Evolutionary conservation across 2,888 invertebrate species (phyloP).

Genomic region (Nezara viridula): DNA sequence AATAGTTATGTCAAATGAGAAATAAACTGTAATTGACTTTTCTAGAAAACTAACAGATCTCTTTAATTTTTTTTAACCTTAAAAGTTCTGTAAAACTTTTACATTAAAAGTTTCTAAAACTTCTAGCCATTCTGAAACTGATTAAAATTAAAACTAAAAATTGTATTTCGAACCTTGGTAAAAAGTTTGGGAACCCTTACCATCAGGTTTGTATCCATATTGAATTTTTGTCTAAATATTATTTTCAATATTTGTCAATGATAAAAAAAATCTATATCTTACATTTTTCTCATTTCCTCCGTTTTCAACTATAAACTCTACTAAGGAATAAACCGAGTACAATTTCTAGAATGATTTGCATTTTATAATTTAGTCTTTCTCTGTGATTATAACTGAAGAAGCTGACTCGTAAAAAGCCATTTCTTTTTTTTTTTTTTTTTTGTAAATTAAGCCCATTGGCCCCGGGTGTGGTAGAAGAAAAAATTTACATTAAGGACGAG

Average conservation of each 20-base stretch:
- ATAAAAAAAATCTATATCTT: neutral
- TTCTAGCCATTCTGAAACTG: too few relatives aligned
- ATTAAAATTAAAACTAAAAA: too few relatives aligned
- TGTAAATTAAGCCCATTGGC: constrained; percentile 23
- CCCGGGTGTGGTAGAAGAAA: constrained; percentile 22
- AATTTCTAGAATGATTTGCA: constrained; percentile 30
- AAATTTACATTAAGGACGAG: constrained; percentile 47
- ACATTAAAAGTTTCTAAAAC: too few relatives aligned
- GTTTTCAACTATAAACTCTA: neutral
- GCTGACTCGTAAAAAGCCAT: constrained; percentile 26
- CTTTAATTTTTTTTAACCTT: too few relatives aligned
- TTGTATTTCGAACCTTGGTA: too few relatives aligned
- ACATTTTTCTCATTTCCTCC: too few relatives aligned
- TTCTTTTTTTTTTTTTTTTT: constrained; percentile 26
- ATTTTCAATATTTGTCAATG: neutral
- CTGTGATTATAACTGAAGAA: constrained; percentile 31
- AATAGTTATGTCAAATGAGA: too few relatives aligned
- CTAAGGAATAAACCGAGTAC: neutral
- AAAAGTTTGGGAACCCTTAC: too few relatives aligned
- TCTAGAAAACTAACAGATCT: too few relatives aligned
- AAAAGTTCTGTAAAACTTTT: too few relatives aligned
- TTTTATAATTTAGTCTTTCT: constrained; percentile 21
- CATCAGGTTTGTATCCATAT: too few relatives aligned
- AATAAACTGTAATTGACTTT: too few relatives aligned
- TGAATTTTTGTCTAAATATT: neutral